A percentile compares a stretch with the other conserved stretches of the same genome.
Evolutionary conservation across 1,140 invertebrate species (phyloP).

Genomic region (Drosophila suzukii): DNA sequence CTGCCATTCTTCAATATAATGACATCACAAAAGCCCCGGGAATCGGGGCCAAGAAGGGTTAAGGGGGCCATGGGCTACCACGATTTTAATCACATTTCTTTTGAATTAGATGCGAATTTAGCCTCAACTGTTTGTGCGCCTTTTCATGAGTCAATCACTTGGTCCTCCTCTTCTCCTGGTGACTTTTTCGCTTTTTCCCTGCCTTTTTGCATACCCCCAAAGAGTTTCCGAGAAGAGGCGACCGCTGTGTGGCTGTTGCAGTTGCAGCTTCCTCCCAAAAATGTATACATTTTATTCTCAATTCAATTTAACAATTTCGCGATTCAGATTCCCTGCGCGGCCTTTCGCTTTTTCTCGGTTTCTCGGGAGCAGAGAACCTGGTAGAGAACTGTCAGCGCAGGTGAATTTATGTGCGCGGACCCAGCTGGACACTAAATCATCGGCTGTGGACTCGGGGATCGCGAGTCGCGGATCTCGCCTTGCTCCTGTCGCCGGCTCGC

Average conservation of each 20-base stretch:
- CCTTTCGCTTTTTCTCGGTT: slow-evolving; percentile 69
- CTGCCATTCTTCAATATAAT: slow-evolving; percentile 83
- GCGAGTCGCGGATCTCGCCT: neutral
- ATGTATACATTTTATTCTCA: slow-evolving; percentile 47
- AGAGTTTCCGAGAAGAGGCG: slow-evolving; percentile 49
- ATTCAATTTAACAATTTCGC: slow-evolving; percentile 69
- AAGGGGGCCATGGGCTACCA: slow-evolving; percentile 16
- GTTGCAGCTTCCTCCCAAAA: slow-evolving; percentile 29
- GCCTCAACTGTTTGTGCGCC: slow-evolving; percentile 49
- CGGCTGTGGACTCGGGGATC: slow-evolving; percentile 33
- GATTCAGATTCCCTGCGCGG: slow-evolving; percentile 33
- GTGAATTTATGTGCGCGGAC: slow-evolving; percentile 77
- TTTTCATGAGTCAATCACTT: slow-evolving; percentile 80
- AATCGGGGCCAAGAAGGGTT: slow-evolving; percentile 46
- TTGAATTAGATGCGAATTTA: slow-evolving; percentile 80
- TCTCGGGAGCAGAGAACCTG: slow-evolving; percentile 39
- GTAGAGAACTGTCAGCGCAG: slow-evolving; percentile 69
- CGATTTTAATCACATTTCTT: slow-evolving; percentile 83
- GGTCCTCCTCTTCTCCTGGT: slow-evolving; percentile 2
- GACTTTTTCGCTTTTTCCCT: neutral
- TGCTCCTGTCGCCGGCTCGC: slow-evolving; percentile 38
- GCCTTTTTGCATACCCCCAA: slow-evolving; percentile 40
- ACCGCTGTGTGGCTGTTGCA: slow-evolving; percentile 21
- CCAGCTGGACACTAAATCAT: slow-evolving; percentile 81
- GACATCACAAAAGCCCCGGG: slow-evolving; percentile 76